These are phyloP conservation scores for Calidris pugnax DNA, from an alignment of 2,113 vertebrate genomes.

Conservation along the genomic window DNA sequence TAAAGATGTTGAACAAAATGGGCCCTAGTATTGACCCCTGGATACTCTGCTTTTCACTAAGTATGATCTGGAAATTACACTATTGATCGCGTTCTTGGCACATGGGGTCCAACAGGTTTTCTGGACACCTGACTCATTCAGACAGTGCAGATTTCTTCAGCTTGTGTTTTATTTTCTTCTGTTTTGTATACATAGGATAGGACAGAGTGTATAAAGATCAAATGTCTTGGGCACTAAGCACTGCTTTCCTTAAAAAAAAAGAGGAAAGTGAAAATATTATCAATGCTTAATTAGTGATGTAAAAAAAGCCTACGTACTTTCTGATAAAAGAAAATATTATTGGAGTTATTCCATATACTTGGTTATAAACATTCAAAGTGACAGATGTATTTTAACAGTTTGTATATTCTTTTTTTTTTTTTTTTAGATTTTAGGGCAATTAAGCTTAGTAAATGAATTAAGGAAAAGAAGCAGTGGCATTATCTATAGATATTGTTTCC, in stretches of 20 bases:
- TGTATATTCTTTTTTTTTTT: not conserved
- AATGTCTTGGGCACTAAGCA: not conserved
- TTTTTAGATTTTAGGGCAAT: not conserved
- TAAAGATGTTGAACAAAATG: not conserved
- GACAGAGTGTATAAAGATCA: not conserved
- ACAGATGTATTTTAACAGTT: not conserved
- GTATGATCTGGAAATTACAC: not conserved
- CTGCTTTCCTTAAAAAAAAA: not conserved
- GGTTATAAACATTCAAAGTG: not conserved
- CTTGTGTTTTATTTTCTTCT: not conserved
- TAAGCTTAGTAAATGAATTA: not conserved
- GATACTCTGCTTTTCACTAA: not conserved
- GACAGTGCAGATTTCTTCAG: not conserved
- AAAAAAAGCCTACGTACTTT: not conserved
- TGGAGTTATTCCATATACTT: not conserved
- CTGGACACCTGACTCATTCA: not conserved
- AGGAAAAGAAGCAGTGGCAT: not conserved
- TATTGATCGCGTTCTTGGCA: not conserved
- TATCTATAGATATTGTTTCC: not conserved
- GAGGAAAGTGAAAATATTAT: not conserved
- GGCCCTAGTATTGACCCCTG: not conserved
- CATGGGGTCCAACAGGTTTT: not conserved
- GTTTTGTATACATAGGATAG: not conserved
- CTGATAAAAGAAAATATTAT: not conserved
- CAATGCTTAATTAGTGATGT: not conserved